These are phyloP conservation scores for Dryas iulia DNA, from an alignment of 1,140 invertebrate species.

Conservation along the genomic window DNA sequence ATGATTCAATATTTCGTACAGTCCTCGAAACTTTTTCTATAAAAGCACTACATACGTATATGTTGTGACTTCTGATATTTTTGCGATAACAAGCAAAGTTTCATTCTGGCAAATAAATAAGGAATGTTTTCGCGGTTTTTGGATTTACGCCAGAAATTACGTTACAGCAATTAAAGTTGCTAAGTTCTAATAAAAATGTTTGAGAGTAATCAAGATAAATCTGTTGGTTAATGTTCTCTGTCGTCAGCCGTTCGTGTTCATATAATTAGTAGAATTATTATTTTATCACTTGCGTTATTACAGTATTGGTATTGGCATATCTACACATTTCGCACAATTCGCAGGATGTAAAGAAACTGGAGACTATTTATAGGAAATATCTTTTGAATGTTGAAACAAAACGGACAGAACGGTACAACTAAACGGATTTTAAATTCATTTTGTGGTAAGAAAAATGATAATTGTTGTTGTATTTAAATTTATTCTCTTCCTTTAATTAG, in stretches of 20 bases:
- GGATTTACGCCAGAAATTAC: slow-evolving; percentile 28
- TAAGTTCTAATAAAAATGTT: slow-evolving; percentile 3
- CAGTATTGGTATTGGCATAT: no score
- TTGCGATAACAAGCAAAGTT: slow-evolving; percentile 68
- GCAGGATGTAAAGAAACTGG: no score
- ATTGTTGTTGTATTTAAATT: no score
- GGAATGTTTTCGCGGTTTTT: slow-evolving; percentile 25
- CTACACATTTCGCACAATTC: no score
- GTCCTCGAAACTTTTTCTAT: slow-evolving; percentile 53
- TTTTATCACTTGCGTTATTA: no score
- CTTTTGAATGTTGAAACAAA: no score
- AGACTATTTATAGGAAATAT: no score
- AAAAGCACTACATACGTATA: slow-evolving; percentile 47
- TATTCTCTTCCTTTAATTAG: no score
- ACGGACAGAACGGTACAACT: no score
- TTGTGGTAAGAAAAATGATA: no score
- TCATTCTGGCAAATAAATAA: slow-evolving; percentile 31
- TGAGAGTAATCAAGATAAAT: neutral
- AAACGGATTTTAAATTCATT: no score
- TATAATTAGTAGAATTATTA: neutral
- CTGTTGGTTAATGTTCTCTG: neutral
- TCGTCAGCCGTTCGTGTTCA: neutral
- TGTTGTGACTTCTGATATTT: slow-evolving; percentile 59
- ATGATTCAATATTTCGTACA: slow-evolving; percentile 46
- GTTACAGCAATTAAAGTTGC: neutral